Percentiles rank a stretch among this genome's conserved stretches.
Conservation (phyloP, 92 coral and sea anemone genomes). For the Heteractis magnifica region DNA sequence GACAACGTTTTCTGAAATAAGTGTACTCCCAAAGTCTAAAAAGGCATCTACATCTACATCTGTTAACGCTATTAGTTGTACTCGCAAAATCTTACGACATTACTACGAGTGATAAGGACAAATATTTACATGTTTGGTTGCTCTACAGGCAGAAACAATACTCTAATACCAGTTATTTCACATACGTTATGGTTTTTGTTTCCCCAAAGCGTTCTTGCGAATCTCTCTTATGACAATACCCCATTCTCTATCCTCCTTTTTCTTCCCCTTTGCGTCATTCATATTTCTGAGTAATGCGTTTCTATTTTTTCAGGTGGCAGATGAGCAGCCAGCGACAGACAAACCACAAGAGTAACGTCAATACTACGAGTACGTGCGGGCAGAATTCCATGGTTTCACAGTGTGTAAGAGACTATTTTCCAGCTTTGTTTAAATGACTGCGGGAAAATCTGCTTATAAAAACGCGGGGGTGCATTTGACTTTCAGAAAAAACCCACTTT, state of each 20-base stretch:
- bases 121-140: no score
- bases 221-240: background rate
- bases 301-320: slow-evolving; percentile 2
- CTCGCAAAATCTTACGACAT: no score
- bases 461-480: background rate
- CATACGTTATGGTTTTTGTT: no score
- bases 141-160: no score
- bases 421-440: background rate
- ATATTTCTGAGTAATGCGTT: background rate
- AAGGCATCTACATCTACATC: no score
- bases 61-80: no score
- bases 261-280: background rate
- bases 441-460: background rate
- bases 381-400: background rate
- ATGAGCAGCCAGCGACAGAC: background rate
- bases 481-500: background rate
- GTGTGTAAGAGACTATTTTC: background rate
- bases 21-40: no score
- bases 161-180: no score
- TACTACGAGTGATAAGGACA: no score
- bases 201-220: no score
- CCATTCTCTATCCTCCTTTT: background rate
- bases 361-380: background rate
- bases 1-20: no score
- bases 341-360: background rate